Evolutionary conservation across 2,797 vertebrate species (phyloP).

Genomic region (Clarias laeviceps): DNA sequence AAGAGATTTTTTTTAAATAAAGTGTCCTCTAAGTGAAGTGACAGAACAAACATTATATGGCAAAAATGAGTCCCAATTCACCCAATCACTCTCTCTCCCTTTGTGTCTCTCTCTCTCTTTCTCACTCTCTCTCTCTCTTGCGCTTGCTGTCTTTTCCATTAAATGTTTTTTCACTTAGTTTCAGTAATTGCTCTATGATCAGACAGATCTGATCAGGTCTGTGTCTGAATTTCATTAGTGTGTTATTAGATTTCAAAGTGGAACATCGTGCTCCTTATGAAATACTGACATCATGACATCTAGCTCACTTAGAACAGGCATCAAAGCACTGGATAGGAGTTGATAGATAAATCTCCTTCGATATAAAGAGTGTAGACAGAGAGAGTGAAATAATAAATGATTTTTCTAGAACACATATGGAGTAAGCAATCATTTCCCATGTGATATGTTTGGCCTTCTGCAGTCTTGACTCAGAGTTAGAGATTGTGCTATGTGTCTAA

Average conservation of each 20-base stretch:
- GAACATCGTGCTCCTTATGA: neutral
- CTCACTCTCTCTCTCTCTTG: neutral
- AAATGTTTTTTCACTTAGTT: neutral
- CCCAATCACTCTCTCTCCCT: neutral
- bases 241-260: conserved; percentile 7
- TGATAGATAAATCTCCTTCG: neutral
- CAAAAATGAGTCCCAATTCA: no score
- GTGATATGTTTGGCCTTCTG: neutral
- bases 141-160: neutral
- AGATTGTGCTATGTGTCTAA: neutral
- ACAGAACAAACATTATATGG: no score
- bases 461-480: neutral
- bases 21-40: no score
- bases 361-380: neutral
- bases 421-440: neutral
- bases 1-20: no score
- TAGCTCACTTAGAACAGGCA: neutral
- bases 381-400: neutral
- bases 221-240: conserved; percentile 16
- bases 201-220: neutral
- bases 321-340: neutral
- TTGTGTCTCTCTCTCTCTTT: conserved; percentile 16
- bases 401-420: neutral
- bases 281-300: neutral
- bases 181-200: neutral